Evolutionary conservation across 2,888 invertebrate genomes (phyloP), one percentile per base, ranked within the genome.

Genomic region (Punctoribates punctum): DNA sequence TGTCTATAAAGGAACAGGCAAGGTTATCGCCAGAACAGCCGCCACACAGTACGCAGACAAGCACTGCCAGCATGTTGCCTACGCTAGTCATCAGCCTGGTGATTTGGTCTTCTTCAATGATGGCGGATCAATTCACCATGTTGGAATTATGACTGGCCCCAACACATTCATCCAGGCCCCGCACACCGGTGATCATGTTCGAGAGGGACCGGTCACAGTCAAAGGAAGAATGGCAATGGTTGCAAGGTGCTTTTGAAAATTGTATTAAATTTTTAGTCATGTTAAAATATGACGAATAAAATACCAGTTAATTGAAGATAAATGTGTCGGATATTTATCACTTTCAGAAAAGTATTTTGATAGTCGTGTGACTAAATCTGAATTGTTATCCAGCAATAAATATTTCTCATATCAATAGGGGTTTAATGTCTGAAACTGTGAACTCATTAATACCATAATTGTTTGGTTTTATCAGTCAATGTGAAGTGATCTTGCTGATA

Each of bases 61-160:
- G 4, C 38, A 73, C n/a, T 73, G 73, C 11, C 29, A 51, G 1
- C 73, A 42, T 20, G 48, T 73, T 17, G 0, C 17, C 1, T 73
- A n/a, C 6, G 46, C 3, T 3, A 13, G 4, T 9, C 73, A 60
- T 23, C 1, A 5, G 60, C 38, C 67, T n/a, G 67, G 67, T 38
- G 67, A 67, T 38, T n/a, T 67, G 5, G 67, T 67, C 1, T 67
- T 67, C 29, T 67, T 67, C 67, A 67, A 67, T n/a, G 67, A 38
- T n/a, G 67, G 67, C 20, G 67, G 67, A 38, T 67, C 67, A 5
- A 67, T 67, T 17, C 38, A 38, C n/a, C 67, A 67, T 38, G 67
- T 67, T 17, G 67, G 38, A 13, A 38, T 67, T 15, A 6, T 67
- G 20, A 34, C 67, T 11, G 38, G 67, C 4, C 4, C 6, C 1